Evolutionary conservation across 2,113 vertebrate species (phyloP), one percentile per base, ranked within the genome.

Genomic region (Dendropsophus ebraccatus): DNA sequence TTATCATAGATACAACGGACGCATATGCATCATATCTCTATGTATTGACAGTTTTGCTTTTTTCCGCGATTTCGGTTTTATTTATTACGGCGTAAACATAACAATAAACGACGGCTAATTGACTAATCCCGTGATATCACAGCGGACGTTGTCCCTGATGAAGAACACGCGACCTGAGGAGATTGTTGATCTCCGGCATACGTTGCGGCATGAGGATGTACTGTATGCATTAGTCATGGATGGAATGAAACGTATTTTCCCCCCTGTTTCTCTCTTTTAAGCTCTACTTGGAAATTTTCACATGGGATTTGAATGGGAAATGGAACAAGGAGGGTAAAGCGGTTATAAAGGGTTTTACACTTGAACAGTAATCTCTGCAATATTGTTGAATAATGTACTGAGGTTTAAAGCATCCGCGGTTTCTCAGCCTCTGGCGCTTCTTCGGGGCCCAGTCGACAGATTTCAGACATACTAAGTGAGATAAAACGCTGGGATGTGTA

Each of bases 231-330:
- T 77, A 77, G 49, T 77, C 75, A 77, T 19, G 75, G 75, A 77
- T 77, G 49, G 21, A 77, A 56, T 77, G 75, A 54, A 77, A 77
- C 75, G 28, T 77, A 76, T 77, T 77, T 77, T 77, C 32, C 37
- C 32, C 41, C 49, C 13, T 77, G 47, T 80, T 41, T 60, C 37
- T 80, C 56, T 37, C 56, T 58, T 80, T 45, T 80, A 80, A 62
- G 77, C 77, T 21, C 12, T 45, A 25, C 54, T 25, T 45, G 56
- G 35, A 47, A 41, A 45, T 65, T 47, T 47, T 62, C 78, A 62
- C 78, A 14, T 65, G 78, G 78, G 78, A 81, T 62, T 81, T 81
- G 32, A 81, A 62, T 81, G 78, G 56, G 56, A 81, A 81, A 81
- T 62, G 56, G 78, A 81, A 58, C 56, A 62, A 80, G 52, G 23